phyloP scores from a whole-genome alignment of 2,113 vertebrate species.

The Rhabdornis inornatus region DNA sequence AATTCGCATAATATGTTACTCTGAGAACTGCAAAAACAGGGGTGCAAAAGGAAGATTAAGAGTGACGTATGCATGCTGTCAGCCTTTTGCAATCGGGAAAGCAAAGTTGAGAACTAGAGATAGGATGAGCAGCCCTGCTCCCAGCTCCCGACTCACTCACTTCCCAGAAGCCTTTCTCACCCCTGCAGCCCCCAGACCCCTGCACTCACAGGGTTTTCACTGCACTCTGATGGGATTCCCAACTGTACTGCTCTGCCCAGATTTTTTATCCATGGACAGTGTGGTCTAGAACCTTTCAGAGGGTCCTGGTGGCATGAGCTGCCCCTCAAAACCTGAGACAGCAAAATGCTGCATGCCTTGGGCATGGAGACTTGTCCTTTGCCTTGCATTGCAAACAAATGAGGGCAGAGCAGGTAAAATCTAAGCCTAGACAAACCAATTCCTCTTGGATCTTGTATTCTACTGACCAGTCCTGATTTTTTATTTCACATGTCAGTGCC shows the following conservation, averaged over 20 bases:
- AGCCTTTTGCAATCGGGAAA: constrained; percentile 56
- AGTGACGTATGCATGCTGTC: constrained; percentile 47
- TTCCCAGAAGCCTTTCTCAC: constrained; percentile 5
- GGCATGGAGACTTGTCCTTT: background rate
- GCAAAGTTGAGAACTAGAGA: constrained; percentile 49
- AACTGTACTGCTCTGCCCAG: fast-evolving
- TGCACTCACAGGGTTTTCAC: background rate
- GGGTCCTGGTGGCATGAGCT: background rate
- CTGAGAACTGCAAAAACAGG: constrained; percentile 76
- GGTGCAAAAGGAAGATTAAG: constrained; percentile 79
- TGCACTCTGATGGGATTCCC: background rate
- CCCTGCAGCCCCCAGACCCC: background rate
- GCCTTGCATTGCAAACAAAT: fast-evolving
- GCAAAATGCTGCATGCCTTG: background rate
- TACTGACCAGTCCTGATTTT: background rate
- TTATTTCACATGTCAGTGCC: background rate
- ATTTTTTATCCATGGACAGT: background rate
- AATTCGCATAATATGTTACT: constrained; percentile 76
- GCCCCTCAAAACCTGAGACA: fast-evolving
- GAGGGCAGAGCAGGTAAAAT: background rate
- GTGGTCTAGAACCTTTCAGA: background rate
- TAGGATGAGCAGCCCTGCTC: constrained; percentile 24
- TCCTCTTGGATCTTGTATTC: background rate
- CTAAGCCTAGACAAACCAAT: background rate
- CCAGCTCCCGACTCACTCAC: background rate